Percentiles rank a stretch among this genome's conserved stretches.
Conservation (phyloP, 2,113 vertebrate genomes). For the Corapipo altera region DNA sequence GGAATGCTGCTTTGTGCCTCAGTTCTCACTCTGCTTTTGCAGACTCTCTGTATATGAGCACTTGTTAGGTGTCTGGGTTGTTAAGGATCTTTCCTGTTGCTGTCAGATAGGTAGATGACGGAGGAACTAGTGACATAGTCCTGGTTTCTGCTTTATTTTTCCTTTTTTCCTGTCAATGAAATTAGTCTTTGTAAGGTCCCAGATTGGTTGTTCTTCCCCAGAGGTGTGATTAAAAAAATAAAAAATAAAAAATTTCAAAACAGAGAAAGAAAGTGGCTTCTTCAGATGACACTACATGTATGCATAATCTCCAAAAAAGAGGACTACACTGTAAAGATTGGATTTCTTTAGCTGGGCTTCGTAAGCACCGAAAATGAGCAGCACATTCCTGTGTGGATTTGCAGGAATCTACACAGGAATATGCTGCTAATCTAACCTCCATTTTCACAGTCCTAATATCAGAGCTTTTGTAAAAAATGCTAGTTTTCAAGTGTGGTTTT, state of each 20-base stretch:
- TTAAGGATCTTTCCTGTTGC: not conserved
- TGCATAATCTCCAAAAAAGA: not conserved
- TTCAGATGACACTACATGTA: not conserved
- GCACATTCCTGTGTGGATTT: not conserved
- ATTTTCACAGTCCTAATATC: not conserved
- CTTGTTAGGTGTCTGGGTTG: not conserved
- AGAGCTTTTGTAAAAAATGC: not conserved
- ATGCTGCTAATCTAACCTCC: not conserved
- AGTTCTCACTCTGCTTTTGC: not conserved
- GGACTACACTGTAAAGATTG: not conserved
- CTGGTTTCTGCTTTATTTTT: not conserved
- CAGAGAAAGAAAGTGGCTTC: not conserved
- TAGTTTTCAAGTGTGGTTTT: not conserved
- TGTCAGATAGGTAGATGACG: not conserved
- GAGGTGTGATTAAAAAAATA: not conserved
- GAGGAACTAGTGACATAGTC: not conserved
- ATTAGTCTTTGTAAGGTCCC: not conserved
- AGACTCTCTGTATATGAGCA: not conserved
- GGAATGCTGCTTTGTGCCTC: not conserved
- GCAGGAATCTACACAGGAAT: no score
- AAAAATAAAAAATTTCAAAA: not conserved
- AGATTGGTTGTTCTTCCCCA: not conserved
- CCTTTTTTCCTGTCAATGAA: not conserved
- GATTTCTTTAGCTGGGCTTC: not conserved
- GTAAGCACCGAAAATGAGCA: not conserved